Base-by-base conservation (phyloP, 1,140 invertebrate genomes). In the Polyergus mexicanus region DNA sequence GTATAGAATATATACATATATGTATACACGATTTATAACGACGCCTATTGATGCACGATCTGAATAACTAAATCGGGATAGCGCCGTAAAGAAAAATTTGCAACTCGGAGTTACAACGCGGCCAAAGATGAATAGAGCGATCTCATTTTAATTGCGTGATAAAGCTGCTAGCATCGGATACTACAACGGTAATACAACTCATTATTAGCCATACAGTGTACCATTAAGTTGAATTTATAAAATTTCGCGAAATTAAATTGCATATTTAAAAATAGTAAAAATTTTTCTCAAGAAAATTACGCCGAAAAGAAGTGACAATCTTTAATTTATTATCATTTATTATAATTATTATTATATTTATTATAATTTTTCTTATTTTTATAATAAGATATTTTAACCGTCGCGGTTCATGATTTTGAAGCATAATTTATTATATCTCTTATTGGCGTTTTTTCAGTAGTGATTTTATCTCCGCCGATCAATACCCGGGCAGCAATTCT, bases 21-120 rank as follows among this genome's bases (percentile, higher is more conserved):
- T 28, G 1, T 28, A 28, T 28, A 28, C 25, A 28, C 25, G 11
- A 10, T 41, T 51, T 32, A 35, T 8, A 75, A 74, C 44, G 44
- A 28, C 25, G 25, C 13, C 19, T 19, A 13, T 2, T 19, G 41
- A 44, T 22, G 60, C n/a, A 6, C 68, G 63, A 68, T 25, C 25
- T 47, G 32, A 13, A 28, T 7, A 16, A 35, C 28, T 3, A 25
- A 65, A 84, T 69, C 44, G 60, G 8, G 13, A 25, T 0, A 28
- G 8, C 1, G 8, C 8, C 41, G 41, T 41, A 38, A 38, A 38
- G 35, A 41, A 89, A 88, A 83, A 75, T 88, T 66, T 74, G 69
- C 65, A 56, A 22, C n/a, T 38, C 75, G 71, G 11, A 86, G 83
- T 76, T 88, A 62, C 69, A 32, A 44, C 47, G 41, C 35, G 38